phyloP scores from a whole-genome alignment of 2,113 vertebrate species.

The Nycticryphes semicollaris region DNA sequence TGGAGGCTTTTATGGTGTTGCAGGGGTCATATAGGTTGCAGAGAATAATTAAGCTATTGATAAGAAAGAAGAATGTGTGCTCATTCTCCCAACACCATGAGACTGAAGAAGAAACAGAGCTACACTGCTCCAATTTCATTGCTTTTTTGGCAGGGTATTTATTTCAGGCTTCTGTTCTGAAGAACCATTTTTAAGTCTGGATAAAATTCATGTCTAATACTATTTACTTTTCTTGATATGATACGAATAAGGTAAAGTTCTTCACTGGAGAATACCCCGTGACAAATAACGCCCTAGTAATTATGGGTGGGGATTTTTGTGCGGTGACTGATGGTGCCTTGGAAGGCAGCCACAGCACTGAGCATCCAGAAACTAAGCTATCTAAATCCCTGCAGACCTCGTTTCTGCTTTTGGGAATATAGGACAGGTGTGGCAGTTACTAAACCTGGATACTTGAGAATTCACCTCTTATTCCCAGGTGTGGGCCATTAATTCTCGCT shows the following conservation, averaged over 20 bases:
- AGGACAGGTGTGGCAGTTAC: slow-evolving; percentile 68
- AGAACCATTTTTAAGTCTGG: neutral
- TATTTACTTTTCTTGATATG: slow-evolving; percentile 43
- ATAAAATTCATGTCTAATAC: slow-evolving; percentile 45
- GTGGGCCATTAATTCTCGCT: slow-evolving; percentile 57
- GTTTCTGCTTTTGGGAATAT: slow-evolving; percentile 63
- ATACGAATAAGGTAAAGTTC: slow-evolving; percentile 29
- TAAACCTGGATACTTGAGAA: slow-evolving; percentile 60
- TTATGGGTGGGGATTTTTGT: slow-evolving; percentile 63
- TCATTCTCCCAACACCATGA: neutral
- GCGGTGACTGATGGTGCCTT: slow-evolving; percentile 39
- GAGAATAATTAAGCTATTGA: neutral
- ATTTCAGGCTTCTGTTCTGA: slow-evolving; percentile 16
- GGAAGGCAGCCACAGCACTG: slow-evolving; percentile 32
- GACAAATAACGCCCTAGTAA: slow-evolving; percentile 39
- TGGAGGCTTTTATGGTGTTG: neutral
- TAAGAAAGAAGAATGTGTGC: slow-evolving; percentile 33
- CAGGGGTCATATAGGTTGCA: neutral
- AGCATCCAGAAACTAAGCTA: slow-evolving; percentile 58
- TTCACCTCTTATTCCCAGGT: slow-evolving; percentile 51
- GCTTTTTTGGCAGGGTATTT: slow-evolving; percentile 1
- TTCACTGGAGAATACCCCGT: neutral
- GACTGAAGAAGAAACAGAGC: neutral
- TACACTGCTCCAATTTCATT: neutral
- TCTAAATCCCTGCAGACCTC: slow-evolving; percentile 61